Evolutionary conservation across 2,113 vertebrate species (phyloP).

Genomic region (Nothocercus julius): DNA sequence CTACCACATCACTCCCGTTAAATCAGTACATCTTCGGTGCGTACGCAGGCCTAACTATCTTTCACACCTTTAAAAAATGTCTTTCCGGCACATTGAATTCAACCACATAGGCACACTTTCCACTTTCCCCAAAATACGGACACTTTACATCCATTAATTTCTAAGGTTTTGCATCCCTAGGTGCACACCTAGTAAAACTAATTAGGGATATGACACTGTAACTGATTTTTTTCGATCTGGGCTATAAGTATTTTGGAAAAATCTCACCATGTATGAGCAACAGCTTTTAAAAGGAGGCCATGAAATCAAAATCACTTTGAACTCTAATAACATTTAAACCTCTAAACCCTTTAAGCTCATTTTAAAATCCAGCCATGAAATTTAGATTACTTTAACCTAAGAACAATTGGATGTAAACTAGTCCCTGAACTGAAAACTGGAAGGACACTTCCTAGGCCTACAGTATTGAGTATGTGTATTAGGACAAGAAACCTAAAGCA

Average conservation of each 20-base stretch:
- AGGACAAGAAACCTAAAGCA: neutral
- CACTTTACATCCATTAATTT: neutral
- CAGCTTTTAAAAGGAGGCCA: conserved; percentile 57
- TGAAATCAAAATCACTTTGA: conserved; percentile 25
- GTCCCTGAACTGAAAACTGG: neutral
- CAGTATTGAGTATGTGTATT: neutral
- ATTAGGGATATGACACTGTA: neutral
- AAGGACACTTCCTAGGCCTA: neutral
- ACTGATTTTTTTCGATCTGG: conserved; percentile 31
- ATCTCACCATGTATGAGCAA: neutral
- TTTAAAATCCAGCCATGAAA: conserved; percentile 51
- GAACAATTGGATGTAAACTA: conserved; percentile 37
- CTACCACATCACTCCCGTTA: neutral
- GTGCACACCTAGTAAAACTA: conserved; percentile 1
- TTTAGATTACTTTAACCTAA: conserved; percentile 52
- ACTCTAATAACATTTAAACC: conserved; percentile 37
- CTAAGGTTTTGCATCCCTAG: neutral
- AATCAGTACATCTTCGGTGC: neutral
- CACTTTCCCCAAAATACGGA: neutral
- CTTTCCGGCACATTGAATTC: neutral
- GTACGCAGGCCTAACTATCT: neutral
- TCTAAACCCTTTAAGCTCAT: conserved; percentile 48
- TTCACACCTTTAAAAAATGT: neutral
- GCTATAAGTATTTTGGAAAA: conserved; percentile 29
- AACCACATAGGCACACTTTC: neutral